These are phyloP conservation scores for Trissolcus brochymenae DNA, from an alignment of 2,888 invertebrate species.

Conservation along the genomic window DNA sequence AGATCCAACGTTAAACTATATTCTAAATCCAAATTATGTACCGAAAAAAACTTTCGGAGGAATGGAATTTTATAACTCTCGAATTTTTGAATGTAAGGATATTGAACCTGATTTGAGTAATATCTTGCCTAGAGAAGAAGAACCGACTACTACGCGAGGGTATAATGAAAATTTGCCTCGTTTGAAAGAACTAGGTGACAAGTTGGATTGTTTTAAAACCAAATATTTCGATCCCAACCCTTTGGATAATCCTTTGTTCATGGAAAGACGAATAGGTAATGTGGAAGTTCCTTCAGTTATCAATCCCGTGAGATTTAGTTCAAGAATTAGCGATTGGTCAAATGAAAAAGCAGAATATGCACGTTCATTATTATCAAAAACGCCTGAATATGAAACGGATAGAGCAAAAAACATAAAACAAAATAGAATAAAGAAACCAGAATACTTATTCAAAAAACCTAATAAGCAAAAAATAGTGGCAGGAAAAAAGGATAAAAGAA, in stretches of 20 bases:
- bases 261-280: constrained; percentile 70
- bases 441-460: neutral
- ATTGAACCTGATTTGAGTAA: constrained; percentile 68
- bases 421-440: neutral
- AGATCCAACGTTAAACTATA: constrained; percentile 82
- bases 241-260: constrained; percentile 85
- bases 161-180: constrained; percentile 73
- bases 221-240: constrained; percentile 85
- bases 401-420: neutral
- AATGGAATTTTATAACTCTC: constrained; percentile 84
- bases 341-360: constrained; percentile 61
- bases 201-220: constrained; percentile 85
- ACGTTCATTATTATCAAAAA: constrained; percentile 62
- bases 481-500: constrained; percentile 13
- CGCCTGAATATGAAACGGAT: constrained; percentile 62
- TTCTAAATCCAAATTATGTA: constrained; percentile 80
- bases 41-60: constrained; percentile 82
- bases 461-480: neutral
- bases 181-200: constrained; percentile 82
- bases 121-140: constrained; percentile 69
- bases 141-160: constrained; percentile 64
- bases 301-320: constrained; percentile 62
- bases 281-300: constrained; percentile 65
- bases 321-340: constrained; percentile 62
- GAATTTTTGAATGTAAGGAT: constrained; percentile 75